Evolutionary conservation across 37 sponge, comb jelly and placozoan species (phyloP).

Genomic region (Ianthella basta): DNA sequence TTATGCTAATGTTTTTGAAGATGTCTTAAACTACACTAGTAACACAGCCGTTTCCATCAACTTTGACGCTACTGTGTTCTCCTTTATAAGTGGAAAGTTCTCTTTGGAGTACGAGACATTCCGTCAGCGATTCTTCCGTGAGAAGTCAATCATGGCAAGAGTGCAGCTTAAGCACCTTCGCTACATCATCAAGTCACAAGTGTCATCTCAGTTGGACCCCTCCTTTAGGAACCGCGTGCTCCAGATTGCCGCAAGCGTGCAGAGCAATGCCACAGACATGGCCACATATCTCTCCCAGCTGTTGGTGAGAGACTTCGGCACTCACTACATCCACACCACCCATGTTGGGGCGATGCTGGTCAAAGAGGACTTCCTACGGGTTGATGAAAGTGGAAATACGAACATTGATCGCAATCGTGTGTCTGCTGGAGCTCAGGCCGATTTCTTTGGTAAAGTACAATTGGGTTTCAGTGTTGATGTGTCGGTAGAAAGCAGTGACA

Average conservation of each 20-base stretch:
- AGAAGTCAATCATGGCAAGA: slow-evolving; percentile 50
- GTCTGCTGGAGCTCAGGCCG: slow-evolving; percentile 58
- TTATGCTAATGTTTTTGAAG: slow-evolving; percentile 54
- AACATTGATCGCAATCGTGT: background rate
- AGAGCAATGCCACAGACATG: slow-evolving; percentile 58
- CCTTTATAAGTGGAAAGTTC: slow-evolving; percentile 64
- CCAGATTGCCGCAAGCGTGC: slow-evolving; percentile 74
- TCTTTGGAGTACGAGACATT: slow-evolving; percentile 43
- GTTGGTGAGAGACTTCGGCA: slow-evolving; percentile 76
- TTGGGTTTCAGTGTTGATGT: slow-evolving; percentile 15
- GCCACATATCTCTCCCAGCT: slow-evolving; percentile 71
- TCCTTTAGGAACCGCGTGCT: slow-evolving; percentile 55
- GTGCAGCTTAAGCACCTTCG: slow-evolving; percentile 53
- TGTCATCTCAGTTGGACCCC: slow-evolving; percentile 47
- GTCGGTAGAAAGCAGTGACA: too few relatives aligned
- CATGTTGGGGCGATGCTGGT: slow-evolving; percentile 68
- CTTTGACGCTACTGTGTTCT: slow-evolving; percentile 36
- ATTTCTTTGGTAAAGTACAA: slow-evolving; percentile 52
- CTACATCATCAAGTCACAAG: slow-evolving; percentile 51
- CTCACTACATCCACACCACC: slow-evolving; percentile 59
- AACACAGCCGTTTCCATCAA: slow-evolving; percentile 57
- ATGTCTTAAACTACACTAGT: slow-evolving; percentile 63
- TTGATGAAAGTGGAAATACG: background rate
- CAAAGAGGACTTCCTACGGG: slow-evolving; percentile 49
- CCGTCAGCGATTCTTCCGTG: slow-evolving; percentile 48